These are phyloP conservation scores for Cyphomyrus plagiostoma DNA, from an alignment of 2,113 vertebrate species.

Conservation along the genomic window DNA sequence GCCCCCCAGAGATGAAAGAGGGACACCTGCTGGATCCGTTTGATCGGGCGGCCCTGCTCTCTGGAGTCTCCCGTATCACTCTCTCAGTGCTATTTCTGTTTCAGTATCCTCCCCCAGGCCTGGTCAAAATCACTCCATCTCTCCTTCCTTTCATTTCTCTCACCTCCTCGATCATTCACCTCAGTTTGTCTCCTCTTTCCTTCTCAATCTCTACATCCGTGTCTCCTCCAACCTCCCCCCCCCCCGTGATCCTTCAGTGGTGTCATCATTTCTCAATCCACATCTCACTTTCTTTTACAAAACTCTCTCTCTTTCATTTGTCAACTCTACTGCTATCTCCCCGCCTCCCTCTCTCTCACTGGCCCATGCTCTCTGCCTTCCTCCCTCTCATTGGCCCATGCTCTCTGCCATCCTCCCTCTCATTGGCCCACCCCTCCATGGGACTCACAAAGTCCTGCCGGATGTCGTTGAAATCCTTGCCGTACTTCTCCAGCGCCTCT, in stretches of 20 bases:
- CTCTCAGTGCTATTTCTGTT: neutral
- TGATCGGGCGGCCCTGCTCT: neutral
- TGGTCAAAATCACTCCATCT: neutral
- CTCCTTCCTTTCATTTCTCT: neutral
- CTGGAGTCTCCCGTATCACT: neutral
- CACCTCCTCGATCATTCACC: neutral
- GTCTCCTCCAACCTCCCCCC: too few relatives aligned
- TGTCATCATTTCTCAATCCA: neutral
- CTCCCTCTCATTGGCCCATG: neutral
- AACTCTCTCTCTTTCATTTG: neutral
- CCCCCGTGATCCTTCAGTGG: neutral
- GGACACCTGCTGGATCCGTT: neutral
- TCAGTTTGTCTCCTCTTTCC: neutral
- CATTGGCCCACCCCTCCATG: neutral
- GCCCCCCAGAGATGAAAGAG: neutral
- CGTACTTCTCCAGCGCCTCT: slow-evolving; percentile 94
- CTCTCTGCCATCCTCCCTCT: neutral
- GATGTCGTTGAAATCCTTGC: slow-evolving; percentile 98
- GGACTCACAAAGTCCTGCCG: slow-evolving; percentile 96
- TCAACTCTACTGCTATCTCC: neutral
- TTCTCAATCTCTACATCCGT: neutral
- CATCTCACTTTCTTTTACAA: neutral
- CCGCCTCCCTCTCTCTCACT: neutral
- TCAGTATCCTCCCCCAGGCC: neutral
- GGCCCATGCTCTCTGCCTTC: neutral